These are phyloP conservation scores for Melanotaenia nigrans DNA, from an alignment of 2,797 vertebrate species.

Conservation along the genomic window DNA sequence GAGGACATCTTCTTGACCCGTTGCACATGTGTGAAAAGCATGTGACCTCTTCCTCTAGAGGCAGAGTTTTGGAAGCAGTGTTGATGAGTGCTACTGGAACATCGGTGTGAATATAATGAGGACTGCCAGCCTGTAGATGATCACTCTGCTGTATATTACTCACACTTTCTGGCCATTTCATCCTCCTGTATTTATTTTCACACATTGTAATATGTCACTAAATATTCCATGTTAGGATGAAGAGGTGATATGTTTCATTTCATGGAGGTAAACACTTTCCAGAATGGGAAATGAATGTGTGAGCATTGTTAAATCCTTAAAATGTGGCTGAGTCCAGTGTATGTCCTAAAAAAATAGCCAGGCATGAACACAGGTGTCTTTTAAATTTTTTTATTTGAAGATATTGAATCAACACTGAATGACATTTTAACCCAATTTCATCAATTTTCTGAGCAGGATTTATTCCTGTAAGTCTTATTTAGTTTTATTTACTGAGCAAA, in stretches of 20 bases:
- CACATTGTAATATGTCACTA: background rate
- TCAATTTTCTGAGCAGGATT: too few species aligned
- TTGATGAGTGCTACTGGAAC: conserved; percentile 1
- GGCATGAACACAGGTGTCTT: too few species aligned
- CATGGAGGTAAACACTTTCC: background rate
- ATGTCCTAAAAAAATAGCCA: too few species aligned
- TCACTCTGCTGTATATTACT: background rate
- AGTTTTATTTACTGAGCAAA: too few species aligned
- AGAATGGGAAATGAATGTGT: background rate
- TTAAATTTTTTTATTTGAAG: too few species aligned
- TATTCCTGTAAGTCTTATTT: too few species aligned
- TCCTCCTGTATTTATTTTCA: background rate
- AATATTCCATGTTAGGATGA: background rate
- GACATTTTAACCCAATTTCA: too few species aligned
- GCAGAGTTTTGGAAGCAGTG: background rate
- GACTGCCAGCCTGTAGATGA: background rate
- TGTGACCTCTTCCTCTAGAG: conserved; percentile 4
- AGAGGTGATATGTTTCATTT: background rate
- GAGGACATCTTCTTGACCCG: background rate
- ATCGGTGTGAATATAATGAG: conserved; percentile 10
- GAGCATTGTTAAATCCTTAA: background rate
- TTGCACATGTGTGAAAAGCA: background rate
- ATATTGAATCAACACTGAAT: too few species aligned
- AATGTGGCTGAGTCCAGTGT: too few species aligned
- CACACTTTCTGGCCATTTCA: background rate